phyloP scores from a whole-genome alignment of 2,888 invertebrate species.

The Autographa gamma region DNA sequence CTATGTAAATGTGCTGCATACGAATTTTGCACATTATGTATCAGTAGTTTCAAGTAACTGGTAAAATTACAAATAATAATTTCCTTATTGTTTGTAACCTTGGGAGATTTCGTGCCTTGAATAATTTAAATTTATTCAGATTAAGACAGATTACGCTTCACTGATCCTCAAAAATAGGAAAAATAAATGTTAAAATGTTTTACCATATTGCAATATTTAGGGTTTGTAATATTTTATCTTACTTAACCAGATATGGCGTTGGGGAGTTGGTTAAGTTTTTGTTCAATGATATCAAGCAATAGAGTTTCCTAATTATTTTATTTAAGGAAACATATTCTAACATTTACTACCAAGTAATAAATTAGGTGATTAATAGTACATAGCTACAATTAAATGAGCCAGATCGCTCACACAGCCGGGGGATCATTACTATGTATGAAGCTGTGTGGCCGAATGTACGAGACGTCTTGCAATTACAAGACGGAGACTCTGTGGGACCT shows the following conservation, averaged over 20 bases:
- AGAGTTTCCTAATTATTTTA: neutral
- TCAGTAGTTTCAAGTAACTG: slow-evolving; percentile 16
- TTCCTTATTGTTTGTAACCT: slow-evolving; percentile 39
- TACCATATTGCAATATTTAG: too few relatives aligned
- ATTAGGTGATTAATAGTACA: slow-evolving; percentile 34
- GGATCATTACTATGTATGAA: slow-evolving; percentile 54
- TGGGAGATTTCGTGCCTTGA: slow-evolving; percentile 36
- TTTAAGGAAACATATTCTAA: neutral
- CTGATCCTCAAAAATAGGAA: slow-evolving; percentile 31
- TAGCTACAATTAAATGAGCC: slow-evolving; percentile 32
- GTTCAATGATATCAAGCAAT: too few relatives aligned
- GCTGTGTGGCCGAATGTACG: slow-evolving; percentile 33
- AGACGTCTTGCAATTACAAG: slow-evolving; percentile 48
- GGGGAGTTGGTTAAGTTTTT: too few relatives aligned
- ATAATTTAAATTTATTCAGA: slow-evolving; percentile 47
- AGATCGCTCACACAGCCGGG: slow-evolving; percentile 12
- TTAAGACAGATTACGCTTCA: slow-evolving; percentile 37
- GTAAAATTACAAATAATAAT: slow-evolving; percentile 18
- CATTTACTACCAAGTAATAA: slow-evolving; percentile 22
- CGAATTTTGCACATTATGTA: too few relatives aligned
- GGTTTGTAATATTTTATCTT: too few relatives aligned
- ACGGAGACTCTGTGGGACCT: slow-evolving; percentile 34
- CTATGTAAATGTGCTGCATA: too few relatives aligned
- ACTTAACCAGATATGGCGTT: too few relatives aligned
- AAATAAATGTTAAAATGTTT: slow-evolving; percentile 8